Evolutionary conservation across 2,113 vertebrate species (phyloP).

Genomic region (Python bivittatus): DNA sequence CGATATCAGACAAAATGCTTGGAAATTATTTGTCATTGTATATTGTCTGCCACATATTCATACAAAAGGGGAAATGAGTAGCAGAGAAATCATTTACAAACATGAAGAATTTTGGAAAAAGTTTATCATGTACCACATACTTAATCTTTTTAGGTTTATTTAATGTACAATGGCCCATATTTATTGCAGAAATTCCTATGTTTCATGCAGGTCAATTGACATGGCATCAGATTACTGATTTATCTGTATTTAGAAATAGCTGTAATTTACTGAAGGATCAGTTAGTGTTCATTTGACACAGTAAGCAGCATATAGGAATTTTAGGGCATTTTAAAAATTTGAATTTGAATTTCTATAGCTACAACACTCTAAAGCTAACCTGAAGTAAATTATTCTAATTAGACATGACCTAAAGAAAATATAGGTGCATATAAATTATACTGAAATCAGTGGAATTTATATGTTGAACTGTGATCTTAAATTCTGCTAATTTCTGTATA

Average conservation of each 20-base stretch:
- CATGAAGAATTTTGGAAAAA: too few relatives aligned
- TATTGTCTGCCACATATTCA: neutral
- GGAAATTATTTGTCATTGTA: neutral
- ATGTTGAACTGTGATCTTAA: neutral
- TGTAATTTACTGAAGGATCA: slow-evolving; percentile 35
- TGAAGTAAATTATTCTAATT: neutral
- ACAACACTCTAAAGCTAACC: neutral
- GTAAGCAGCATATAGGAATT: neutral
- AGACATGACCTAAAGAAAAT: neutral
- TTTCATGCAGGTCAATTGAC: slow-evolving; percentile 47
- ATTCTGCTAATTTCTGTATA: neutral
- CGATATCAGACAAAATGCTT: neutral
- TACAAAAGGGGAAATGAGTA: neutral
- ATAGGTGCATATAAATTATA: neutral
- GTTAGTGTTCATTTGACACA: slow-evolving; percentile 49
- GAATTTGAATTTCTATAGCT: neutral
- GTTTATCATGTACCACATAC: too few relatives aligned
- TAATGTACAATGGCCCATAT: neutral
- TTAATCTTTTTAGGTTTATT: slow-evolving; percentile 19
- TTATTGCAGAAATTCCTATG: slow-evolving; percentile 2
- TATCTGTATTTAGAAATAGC: slow-evolving; percentile 47
- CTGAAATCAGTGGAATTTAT: neutral
- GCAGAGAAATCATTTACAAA: neutral
- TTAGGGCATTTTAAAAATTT: neutral
- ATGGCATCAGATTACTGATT: slow-evolving; percentile 54